A percentile compares a stretch with the other conserved stretches of the same genome.
Conservation (phyloP, 2,797 vertebrate genomes). For the Acipenser ruthenus region DNA sequence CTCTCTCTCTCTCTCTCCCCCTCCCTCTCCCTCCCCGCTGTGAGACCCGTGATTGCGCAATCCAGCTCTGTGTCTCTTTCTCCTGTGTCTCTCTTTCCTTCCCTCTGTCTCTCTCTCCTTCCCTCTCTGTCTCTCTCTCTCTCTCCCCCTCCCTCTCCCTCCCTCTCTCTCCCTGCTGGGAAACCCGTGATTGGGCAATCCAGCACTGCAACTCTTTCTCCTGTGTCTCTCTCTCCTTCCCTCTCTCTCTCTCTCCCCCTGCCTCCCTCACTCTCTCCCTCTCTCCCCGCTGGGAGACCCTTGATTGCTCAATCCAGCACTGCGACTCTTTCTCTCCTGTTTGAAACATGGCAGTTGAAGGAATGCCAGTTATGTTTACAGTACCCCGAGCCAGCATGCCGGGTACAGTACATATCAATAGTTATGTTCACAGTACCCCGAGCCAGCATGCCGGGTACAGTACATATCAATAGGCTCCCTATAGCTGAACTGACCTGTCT, state of each 20-base stretch:
- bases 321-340: too few species aligned
- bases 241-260: too few species aligned
- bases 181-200: neutral
- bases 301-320: neutral
- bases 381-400: too few species aligned
- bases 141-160: neutral
- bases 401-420: too few species aligned
- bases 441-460: too few species aligned
- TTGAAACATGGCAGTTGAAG: too few species aligned
- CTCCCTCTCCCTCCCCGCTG: neutral
- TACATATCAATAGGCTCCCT: too few species aligned
- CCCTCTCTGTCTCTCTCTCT: neutral
- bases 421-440: too few species aligned
- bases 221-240: conserved; percentile 8
- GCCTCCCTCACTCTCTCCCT: neutral
- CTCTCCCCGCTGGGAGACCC: neutral
- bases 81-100: conserved; percentile 9
- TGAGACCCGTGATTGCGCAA: neutral
- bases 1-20: neutral
- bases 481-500: too few species aligned
- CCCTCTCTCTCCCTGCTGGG: neutral
- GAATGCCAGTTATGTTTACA: too few species aligned
- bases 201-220: neutral
- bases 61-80: too few species aligned
- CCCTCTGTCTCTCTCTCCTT: too few species aligned